Evolutionary conservation across 2,888 invertebrate species (phyloP).

Genomic region (Pharmacophagus antenor): DNA sequence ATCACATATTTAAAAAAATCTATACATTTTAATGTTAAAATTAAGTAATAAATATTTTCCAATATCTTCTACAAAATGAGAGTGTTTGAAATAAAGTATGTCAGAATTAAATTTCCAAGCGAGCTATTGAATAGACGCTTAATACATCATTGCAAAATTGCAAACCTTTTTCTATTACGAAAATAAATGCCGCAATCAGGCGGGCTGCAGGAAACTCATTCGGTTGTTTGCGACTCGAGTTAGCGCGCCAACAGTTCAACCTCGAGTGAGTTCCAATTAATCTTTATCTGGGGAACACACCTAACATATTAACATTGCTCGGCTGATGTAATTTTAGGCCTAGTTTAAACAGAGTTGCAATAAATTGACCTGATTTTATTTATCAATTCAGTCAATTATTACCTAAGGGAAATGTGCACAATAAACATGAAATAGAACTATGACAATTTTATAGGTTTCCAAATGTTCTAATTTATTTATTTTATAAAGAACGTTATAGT

Average conservation of each 20-base stretch:
- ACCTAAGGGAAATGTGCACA: too few relatives aligned
- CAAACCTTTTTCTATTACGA: slow-evolving; percentile 31
- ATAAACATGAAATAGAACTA: too few relatives aligned
- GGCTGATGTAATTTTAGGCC: slow-evolving; percentile 7
- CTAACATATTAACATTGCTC: slow-evolving; percentile 6
- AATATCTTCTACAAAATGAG: background rate
- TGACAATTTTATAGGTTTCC: too few relatives aligned
- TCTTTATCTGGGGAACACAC: slow-evolving; percentile 20
- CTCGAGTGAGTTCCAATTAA: slow-evolving; percentile 23
- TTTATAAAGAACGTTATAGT: too few relatives aligned
- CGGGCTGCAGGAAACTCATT: slow-evolving; percentile 31
- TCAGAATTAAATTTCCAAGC: slow-evolving; percentile 13
- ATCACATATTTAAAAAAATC: background rate
- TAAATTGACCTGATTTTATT: too few relatives aligned
- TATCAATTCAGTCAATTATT: too few relatives aligned
- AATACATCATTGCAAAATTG: slow-evolving; percentile 30
- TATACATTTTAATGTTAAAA: background rate
- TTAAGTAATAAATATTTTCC: too few relatives aligned
- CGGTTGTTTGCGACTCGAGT: slow-evolving; percentile 28
- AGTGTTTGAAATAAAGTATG: slow-evolving; percentile 1
- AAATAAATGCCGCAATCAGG: slow-evolving; percentile 30
- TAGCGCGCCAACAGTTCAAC: slow-evolving; percentile 17
- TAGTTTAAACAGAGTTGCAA: background rate
- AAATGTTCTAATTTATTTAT: too few relatives aligned
- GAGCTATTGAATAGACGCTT: slow-evolving; percentile 20